These are phyloP conservation scores for Cotesia vestalis DNA, from an alignment of 1,140 invertebrate species.

Conservation along the genomic window DNA sequence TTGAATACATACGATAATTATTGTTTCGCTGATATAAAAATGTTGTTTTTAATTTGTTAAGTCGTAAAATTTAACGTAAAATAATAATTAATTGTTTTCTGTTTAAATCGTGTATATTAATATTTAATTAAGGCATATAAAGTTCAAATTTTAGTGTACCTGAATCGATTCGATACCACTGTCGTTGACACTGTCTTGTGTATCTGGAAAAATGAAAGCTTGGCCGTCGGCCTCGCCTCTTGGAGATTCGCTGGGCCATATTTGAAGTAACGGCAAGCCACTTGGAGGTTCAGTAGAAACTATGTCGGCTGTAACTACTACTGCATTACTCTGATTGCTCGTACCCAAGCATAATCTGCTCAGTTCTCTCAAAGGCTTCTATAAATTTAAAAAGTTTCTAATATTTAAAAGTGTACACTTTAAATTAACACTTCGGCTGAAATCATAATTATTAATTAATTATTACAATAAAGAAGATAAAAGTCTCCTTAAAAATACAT, in stretches of 20 bases:
- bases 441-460: no score
- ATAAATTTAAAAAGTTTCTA: constrained; percentile 41
- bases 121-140: no score
- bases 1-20: constrained; percentile 23
- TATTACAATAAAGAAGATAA: no score
- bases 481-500: no score
- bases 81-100: no score
- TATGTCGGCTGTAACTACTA: constrained; percentile 49
- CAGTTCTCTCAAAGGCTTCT: constrained; percentile 70
- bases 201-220: constrained; percentile 71
- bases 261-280: constrained; percentile 71
- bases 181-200: constrained; percentile 58
- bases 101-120: no score
- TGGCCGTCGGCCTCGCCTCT: constrained; percentile 74
- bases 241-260: constrained; percentile 75
- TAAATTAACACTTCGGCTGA: no score
- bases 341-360: constrained; percentile 68
- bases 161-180: constrained; percentile 76
- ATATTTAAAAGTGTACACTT: no score
- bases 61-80: no score
- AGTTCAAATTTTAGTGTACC: constrained; percentile 51
- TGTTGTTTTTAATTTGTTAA: background rate
- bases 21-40: constrained; percentile 30
- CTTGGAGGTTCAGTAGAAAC: constrained; percentile 53
- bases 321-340: constrained; percentile 49